Base-by-base conservation (phyloP, 2,888 invertebrate species). In the Polydrusus cervinus region DNA sequence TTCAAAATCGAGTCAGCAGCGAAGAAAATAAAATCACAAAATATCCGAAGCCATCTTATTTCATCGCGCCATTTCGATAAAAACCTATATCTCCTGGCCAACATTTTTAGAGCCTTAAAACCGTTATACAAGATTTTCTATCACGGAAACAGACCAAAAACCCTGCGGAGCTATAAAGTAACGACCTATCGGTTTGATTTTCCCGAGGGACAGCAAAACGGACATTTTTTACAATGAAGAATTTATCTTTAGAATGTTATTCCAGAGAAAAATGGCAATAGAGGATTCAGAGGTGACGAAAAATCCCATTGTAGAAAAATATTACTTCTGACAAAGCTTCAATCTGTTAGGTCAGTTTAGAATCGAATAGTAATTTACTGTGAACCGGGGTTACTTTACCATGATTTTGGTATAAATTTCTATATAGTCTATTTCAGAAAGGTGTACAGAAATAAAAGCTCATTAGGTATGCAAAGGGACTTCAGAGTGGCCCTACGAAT, bases 211-310 rank as follows among this genome's bases (percentile, higher is more conserved):
- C 38, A 8, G 14, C 10, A 30, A 6, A 25, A 3, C 38, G 40
- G 38, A 60, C 57, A 38, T 60, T 60, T 60, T 60, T 60, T 60
- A 53, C 53, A 53, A 30, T 53, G 53, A 30, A 30, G 30, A 30
- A 30, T 25, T 53, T 53, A 53, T 53, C 53, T 20, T 30, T 30
- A 13, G 25, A 30, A 53, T 30, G 53, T 30, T 53, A 20, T 53
- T n/a, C 8, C 11, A 10, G n/a, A 53, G 53, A 53, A 53, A 53
- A 20, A 53, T 53, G 20, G 53, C 30, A 53, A 30, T 53, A n/a
- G 10, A n/a, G 53, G 30, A 51, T 51, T 16, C 20, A 20, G 51
- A 51, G 13, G 20, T 20, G 51, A 53, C n/a, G 53, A n/a, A 53
- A 30, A 30, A 53, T 49, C 34, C 34, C 34, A 34, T 34, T 1